Evolutionary conservation across 2,888 invertebrate genomes (phyloP).

Genomic region (Caenorhabditis sp.): DNA sequence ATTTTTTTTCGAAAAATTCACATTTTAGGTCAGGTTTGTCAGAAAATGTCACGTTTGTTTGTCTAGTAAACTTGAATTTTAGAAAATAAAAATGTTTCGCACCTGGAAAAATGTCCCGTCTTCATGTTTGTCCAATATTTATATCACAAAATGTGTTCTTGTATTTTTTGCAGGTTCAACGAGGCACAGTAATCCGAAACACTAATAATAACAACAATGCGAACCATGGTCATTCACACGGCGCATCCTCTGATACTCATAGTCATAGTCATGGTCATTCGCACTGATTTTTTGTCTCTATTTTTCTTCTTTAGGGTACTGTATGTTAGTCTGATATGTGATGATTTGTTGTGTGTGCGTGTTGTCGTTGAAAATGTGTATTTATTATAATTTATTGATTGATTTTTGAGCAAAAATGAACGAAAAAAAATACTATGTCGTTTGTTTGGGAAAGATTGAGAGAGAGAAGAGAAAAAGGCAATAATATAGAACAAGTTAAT

Average conservation of each 20-base stretch:
- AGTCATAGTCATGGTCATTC: slow-evolving; percentile 25
- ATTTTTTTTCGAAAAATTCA: no score
- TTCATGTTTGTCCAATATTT: not conserved
- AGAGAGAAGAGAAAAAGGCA: no score
- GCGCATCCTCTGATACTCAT: slow-evolving; percentile 34
- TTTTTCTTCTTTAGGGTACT: not conserved
- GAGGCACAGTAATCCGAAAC: slow-evolving; percentile 31
- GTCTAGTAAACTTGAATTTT: no score
- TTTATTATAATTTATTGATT: not conserved
- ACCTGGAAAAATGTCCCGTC: not conserved
- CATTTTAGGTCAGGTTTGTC: no score
- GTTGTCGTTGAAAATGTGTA: not conserved
- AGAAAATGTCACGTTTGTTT: no score
- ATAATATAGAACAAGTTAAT: not conserved
- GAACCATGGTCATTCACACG: slow-evolving; percentile 32
- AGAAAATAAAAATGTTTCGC: no score
- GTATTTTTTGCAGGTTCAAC: slow-evolving; percentile 19
- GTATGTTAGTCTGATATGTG: not conserved
- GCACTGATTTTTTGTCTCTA: not conserved
- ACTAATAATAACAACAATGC: no score
- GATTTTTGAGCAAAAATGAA: not conserved
- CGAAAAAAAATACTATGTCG: not conserved
- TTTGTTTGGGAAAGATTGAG: no score
- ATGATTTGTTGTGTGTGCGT: no score
- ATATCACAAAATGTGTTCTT: not conserved